These are phyloP conservation scores for Lithophane socia DNA, from an alignment of 2,888 invertebrate genomes.

Conservation along the genomic window DNA sequence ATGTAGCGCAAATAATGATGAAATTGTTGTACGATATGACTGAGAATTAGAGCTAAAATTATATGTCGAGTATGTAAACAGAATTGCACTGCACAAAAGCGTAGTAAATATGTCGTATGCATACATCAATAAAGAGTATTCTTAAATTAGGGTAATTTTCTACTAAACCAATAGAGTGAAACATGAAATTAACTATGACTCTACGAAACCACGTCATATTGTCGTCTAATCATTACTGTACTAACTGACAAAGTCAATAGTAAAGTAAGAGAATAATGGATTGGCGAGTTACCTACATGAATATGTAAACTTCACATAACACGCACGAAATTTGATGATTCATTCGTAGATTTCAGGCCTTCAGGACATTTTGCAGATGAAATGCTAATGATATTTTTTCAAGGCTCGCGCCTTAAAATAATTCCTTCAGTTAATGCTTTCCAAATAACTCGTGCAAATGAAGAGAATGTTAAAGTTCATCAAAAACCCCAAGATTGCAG, in stretches of 20 bases:
- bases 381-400: not conserved
- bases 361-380: not conserved
- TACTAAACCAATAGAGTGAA: not conserved
- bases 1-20: conserved; percentile 44
- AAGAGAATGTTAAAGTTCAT: conserved; percentile 20
- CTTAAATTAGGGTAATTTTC: not conserved
- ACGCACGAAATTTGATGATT: not conserved
- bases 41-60: conserved; percentile 2
- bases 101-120: not conserved
- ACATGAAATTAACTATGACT: not conserved
- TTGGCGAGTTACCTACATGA: too few relatives aligned
- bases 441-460: conserved; percentile 32
- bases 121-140: not conserved
- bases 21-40: conserved; percentile 30
- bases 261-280: too few relatives aligned
- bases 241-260: not conserved
- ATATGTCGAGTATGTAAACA: not conserved
- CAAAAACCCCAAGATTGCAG: conserved; percentile 49
- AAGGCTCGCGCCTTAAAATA: conserved; percentile 12
- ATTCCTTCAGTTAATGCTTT: conserved; percentile 15
- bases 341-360: not conserved
- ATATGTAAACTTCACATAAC: not conserved
- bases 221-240: not conserved
- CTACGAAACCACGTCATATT: not conserved
- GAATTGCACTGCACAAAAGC: not conserved